Conservation (phyloP, 2,888 invertebrate species). For the Drosophila mulleri region DNA sequence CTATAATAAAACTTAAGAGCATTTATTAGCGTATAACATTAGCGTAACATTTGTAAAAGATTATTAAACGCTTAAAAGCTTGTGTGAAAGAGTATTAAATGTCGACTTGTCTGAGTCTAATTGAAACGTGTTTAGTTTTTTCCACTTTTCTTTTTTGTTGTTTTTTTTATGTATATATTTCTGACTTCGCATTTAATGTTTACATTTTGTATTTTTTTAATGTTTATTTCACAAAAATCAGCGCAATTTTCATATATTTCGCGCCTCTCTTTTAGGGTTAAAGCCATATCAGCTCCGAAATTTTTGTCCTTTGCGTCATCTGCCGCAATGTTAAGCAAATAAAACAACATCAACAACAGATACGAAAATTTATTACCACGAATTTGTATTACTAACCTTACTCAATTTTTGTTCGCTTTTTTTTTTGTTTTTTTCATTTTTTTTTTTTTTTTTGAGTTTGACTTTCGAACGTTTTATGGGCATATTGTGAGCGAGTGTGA, state of each 20-base stretch:
- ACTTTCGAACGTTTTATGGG: slow-evolving; percentile 78
- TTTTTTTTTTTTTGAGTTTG: slow-evolving; percentile 53
- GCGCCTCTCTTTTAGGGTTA: slow-evolving; percentile 24
- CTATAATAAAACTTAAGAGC: not conserved
- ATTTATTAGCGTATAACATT: not conserved
- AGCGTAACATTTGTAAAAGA: not conserved
- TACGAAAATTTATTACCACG: slow-evolving; percentile 74
- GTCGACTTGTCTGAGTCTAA: not conserved
- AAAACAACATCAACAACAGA: slow-evolving; percentile 27
- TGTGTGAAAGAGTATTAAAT: not conserved
- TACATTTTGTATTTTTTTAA: slow-evolving; percentile 11
- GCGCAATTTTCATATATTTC: slow-evolving; percentile 9
- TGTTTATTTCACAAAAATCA: slow-evolving; percentile 23
- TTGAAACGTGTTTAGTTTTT: slow-evolving; percentile 6
- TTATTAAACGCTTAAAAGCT: not conserved
- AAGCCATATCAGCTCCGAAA: slow-evolving; percentile 39
- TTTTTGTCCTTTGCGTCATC: slow-evolving; percentile 76
- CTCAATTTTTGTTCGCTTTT: slow-evolving; percentile 58
- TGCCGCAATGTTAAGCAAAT: slow-evolving; percentile 71
- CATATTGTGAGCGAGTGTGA: slow-evolving; percentile 39
- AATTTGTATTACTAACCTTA: slow-evolving; percentile 78
- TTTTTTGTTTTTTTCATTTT: slow-evolving; percentile 28
- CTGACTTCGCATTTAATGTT: slow-evolving; percentile 22
- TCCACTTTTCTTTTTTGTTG: not conserved
- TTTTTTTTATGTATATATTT: slow-evolving; percentile 8